Conservation (phyloP, 2,797 vertebrate species). For the Chelmon rostratus region DNA sequence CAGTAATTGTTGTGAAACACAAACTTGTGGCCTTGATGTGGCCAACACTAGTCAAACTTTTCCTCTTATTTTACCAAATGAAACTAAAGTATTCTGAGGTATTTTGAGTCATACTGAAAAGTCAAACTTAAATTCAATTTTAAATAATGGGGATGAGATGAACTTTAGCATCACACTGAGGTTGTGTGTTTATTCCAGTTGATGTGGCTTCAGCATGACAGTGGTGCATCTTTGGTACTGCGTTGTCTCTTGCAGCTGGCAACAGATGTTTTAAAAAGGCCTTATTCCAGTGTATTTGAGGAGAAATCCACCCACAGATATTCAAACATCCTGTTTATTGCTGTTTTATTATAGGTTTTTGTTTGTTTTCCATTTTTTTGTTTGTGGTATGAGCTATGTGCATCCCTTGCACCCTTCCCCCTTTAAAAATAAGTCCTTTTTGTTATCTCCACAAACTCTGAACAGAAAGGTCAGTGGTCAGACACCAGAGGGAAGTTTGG, state of each 20-base stretch:
- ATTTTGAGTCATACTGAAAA: constrained; percentile 52
- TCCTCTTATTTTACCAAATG: neutral
- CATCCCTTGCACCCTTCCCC: neutral
- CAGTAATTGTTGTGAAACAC: constrained; percentile 9
- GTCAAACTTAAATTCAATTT: constrained; percentile 10
- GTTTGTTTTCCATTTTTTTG: no score
- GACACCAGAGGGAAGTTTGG: neutral
- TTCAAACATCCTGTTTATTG: neutral
- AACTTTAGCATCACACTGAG: constrained; percentile 21
- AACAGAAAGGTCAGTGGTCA: neutral
- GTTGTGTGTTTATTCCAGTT: constrained; percentile 53
- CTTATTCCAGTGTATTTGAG: constrained; percentile 35
- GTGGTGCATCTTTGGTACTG: constrained; percentile 62
- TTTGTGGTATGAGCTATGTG: neutral
- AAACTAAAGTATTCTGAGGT: constrained; percentile 60
- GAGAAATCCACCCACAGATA: constrained; percentile 1
- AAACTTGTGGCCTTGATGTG: neutral
- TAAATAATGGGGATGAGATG: constrained; percentile 21
- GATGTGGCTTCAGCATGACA: constrained; percentile 33
- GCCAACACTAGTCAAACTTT: neutral
- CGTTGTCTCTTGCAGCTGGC: constrained; percentile 13
- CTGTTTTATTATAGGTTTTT: neutral
- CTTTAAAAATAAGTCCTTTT: neutral
- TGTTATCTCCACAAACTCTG: neutral
- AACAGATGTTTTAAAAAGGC: constrained; percentile 6